Percentiles rank a stretch among this genome's conserved stretches.
Conservation (phyloP, 2,797 vertebrate species). For the Propithecus deckenii region DNA sequence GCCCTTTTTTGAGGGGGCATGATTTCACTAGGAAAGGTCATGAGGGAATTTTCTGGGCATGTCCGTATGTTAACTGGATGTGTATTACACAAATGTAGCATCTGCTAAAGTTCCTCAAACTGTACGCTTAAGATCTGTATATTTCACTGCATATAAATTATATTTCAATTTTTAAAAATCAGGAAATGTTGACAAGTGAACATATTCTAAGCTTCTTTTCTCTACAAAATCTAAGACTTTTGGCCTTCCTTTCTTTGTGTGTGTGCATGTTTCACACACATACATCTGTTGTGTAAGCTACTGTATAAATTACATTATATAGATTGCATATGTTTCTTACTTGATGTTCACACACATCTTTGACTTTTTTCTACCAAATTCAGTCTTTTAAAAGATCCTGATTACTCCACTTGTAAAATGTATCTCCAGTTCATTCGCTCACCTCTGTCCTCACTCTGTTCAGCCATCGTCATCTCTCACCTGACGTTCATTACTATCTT, state of each 20-base stretch:
- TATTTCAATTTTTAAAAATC: neutral
- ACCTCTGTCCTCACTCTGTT: neutral
- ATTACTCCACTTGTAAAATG: neutral
- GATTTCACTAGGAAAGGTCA: neutral
- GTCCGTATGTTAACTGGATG: neutral
- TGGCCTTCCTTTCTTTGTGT: neutral
- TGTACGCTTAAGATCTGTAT: neutral
- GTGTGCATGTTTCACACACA: neutral
- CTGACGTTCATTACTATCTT: neutral
- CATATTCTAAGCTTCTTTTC: neutral
- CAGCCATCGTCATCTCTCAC: neutral
- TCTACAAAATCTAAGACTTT: neutral
- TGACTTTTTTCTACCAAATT: neutral
- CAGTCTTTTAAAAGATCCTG: neutral
- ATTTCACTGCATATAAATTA: neutral
- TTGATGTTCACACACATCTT: neutral
- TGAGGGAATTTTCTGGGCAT: neutral
- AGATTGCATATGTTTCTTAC: neutral
- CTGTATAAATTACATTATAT: neutral
- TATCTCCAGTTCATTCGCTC: neutral
- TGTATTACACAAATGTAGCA: neutral
- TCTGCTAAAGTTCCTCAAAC: neutral
- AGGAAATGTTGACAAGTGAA: neutral
- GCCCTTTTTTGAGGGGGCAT: neutral
- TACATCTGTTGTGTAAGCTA: neutral